Conservation (phyloP, 2,888 invertebrate species). For the Melipona bicolor region DNA sequence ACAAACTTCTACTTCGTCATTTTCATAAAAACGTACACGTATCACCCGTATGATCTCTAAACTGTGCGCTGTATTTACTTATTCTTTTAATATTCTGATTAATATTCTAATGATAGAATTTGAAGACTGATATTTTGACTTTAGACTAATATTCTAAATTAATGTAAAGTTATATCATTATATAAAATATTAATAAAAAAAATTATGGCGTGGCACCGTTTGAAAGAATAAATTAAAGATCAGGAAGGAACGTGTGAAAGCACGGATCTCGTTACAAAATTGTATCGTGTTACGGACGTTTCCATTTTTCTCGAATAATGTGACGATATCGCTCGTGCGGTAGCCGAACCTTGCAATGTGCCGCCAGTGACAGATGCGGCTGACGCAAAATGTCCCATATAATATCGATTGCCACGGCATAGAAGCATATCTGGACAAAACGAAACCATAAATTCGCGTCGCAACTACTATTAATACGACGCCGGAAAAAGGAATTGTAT, state of each 20-base stretch:
- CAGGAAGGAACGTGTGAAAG: too few species aligned
- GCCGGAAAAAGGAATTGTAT: conserved; percentile 24
- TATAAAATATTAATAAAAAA: not conserved
- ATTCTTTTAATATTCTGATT: not conserved
- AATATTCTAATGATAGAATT: not conserved
- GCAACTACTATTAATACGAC: conserved; percentile 63
- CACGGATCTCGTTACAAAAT: not conserved
- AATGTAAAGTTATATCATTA: too few species aligned
- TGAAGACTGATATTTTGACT: not conserved
- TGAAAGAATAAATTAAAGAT: too few species aligned
- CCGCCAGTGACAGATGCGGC: conserved; percentile 69
- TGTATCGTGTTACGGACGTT: conserved; percentile 6
- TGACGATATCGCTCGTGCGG: conserved; percentile 46
- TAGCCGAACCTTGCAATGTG: conserved; percentile 59
- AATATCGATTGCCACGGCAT: conserved; percentile 67
- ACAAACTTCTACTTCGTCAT: not conserved
- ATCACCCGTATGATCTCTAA: not conserved
- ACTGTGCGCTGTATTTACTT: not conserved
- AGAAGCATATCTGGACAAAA: conserved; percentile 57
- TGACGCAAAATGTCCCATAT: conserved; percentile 73
- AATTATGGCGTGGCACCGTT: not conserved
- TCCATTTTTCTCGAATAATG: conserved; percentile 36
- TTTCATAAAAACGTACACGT: not conserved
- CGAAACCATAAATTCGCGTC: conserved; percentile 63
- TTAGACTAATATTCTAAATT: not conserved